Conservation (phyloP, 2,113 vertebrate species). For the Lanius ludovicianus region DNA sequence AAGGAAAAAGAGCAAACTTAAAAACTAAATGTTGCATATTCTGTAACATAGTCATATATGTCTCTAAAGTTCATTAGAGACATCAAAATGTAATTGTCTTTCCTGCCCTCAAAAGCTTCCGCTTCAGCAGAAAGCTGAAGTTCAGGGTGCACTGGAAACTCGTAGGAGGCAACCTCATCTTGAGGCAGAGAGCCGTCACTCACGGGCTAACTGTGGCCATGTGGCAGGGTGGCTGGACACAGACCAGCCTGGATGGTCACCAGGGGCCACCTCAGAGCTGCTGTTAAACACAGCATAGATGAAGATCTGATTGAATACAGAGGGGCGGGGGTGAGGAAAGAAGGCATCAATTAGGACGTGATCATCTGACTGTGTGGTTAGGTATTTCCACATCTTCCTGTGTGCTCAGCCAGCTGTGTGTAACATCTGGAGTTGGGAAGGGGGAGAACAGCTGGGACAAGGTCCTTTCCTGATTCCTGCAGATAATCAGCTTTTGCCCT, state of each 20-base stretch:
- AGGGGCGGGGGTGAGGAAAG: background rate
- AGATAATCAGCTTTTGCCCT: constrained; percentile 15
- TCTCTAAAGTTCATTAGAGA: background rate
- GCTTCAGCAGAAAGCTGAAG: background rate
- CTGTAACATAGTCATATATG: background rate
- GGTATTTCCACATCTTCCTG: background rate
- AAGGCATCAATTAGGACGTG: background rate
- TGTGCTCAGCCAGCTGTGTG: constrained; percentile 7
- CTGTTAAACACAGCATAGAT: background rate
- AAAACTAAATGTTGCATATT: background rate
- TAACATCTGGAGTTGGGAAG: constrained; percentile 26
- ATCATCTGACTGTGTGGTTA: background rate
- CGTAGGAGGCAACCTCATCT: background rate
- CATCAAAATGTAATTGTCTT: background rate
- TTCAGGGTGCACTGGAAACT: background rate
- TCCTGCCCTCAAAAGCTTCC: background rate
- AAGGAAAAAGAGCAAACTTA: background rate
- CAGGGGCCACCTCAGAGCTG: background rate
- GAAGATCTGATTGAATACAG: background rate
- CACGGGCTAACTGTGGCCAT: background rate
- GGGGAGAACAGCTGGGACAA: background rate
- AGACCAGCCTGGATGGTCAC: background rate
- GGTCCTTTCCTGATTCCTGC: background rate
- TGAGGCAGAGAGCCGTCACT: rapidly evolving
- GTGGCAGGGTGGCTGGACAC: background rate